Evolutionary conservation across 2,113 vertebrate species (phyloP).

Genomic region (Stigmatopora nigra): DNA sequence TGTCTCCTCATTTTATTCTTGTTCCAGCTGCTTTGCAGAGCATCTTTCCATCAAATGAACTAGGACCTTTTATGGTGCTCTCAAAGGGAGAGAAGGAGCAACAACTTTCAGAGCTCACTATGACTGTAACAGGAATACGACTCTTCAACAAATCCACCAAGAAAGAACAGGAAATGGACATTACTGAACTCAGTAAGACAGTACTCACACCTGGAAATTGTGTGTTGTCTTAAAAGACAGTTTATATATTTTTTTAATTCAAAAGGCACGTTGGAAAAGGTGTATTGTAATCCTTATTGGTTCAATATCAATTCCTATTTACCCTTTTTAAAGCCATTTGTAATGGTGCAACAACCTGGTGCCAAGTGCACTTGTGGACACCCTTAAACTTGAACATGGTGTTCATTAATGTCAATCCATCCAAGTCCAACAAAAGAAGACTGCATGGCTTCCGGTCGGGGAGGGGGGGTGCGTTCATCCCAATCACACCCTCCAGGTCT

Average conservation of each 20-base stretch:
- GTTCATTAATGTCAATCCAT: no score
- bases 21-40: constrained; percentile 84
- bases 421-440: no score
- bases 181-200: constrained; percentile 47
- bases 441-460: no score
- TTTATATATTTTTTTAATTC: not conserved
- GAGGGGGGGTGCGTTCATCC: no score
- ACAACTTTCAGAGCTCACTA: constrained; percentile 76
- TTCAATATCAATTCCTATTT: not conserved
- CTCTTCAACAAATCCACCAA: constrained; percentile 80
- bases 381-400: no score
- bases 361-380: no score
- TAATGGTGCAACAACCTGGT: no score
- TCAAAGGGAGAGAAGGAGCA: constrained; percentile 79
- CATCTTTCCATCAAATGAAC: constrained; percentile 78
- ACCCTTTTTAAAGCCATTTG: not conserved
- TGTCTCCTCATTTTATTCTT: not conserved
- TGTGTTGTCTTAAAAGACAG: not conserved
- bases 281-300: not conserved
- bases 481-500: no score
- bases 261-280: not conserved
- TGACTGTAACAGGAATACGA: constrained; percentile 82
- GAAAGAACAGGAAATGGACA: constrained; percentile 70
- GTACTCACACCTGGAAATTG: not conserved
- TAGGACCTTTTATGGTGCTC: constrained; percentile 77